Evolutionary conservation across 1,140 invertebrate genomes (phyloP).

Genomic region (Zaprionus taronus): DNA sequence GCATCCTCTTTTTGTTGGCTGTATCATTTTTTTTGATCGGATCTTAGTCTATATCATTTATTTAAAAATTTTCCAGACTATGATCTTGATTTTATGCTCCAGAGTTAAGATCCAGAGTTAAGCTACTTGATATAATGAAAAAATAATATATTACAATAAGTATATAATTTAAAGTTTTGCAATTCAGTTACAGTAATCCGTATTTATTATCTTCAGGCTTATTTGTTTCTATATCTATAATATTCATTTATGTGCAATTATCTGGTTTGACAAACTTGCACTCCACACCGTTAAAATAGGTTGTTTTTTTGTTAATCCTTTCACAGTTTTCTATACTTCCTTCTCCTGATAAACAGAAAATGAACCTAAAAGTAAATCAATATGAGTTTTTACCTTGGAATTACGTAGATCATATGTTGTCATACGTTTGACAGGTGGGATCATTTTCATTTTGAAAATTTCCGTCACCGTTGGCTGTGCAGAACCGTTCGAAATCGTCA

Average conservation of each 20-base stretch:
- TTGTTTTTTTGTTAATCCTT: neutral
- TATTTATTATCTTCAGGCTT: neutral
- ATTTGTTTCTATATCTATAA: neutral
- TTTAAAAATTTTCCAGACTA: no score
- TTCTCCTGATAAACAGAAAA: neutral
- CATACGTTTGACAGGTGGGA: constrained; percentile 26
- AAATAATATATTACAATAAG: no score
- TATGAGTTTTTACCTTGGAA: neutral
- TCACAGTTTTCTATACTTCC: neutral
- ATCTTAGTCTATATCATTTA: no score
- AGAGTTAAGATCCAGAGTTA: no score
- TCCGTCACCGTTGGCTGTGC: neutral
- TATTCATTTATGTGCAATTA: constrained; percentile 18
- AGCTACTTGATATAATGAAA: no score
- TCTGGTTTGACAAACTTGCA: constrained; percentile 28
- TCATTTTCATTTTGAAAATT: constrained; percentile 11
- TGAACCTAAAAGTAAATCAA: neutral
- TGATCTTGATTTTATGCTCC: no score
- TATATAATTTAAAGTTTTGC: no score
- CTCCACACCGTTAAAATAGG: constrained; percentile 6
- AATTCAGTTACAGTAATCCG: neutral
- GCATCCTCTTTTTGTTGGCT: no score
- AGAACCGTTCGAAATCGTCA: neutral
- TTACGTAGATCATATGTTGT: neutral
- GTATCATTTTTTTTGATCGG: no score